phyloP scores from a whole-genome alignment of 2,797 vertebrate genomes.

The Poecilia wingei region DNA sequence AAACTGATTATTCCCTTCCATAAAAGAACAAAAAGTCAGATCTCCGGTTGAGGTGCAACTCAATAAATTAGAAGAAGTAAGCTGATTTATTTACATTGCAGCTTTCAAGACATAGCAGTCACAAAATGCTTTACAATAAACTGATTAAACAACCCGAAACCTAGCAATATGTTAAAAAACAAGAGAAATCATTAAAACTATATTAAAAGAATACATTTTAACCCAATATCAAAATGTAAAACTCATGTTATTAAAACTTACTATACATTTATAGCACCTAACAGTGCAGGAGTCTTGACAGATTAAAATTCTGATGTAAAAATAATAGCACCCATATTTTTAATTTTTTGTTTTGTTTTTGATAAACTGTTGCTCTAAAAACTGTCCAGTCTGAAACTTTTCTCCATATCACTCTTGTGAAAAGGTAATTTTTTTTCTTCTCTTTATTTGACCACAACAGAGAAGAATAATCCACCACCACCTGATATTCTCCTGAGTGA shows the following conservation, averaged over 20 bases:
- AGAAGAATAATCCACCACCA: not conserved
- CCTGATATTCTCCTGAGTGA: conserved; percentile 33
- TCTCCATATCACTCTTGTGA: not conserved
- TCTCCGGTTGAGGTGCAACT: not conserved
- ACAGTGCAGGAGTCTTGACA: too few species aligned
- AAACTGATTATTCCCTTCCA: not conserved
- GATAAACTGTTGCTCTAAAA: not conserved
- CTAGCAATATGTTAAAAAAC: not conserved
- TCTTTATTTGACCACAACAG: not conserved
- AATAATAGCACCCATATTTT: not conserved
- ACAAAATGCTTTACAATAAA: not conserved
- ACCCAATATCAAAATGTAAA: not conserved
- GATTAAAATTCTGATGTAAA: too few species aligned
- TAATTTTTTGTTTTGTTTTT: not conserved
- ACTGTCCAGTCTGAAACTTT: not conserved
- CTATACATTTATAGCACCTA: not conserved
- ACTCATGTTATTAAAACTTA: not conserved
- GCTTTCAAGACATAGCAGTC: not conserved
- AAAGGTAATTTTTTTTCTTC: not conserved
- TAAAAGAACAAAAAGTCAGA: not conserved
- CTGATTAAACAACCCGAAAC: not conserved
- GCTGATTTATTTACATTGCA: not conserved
- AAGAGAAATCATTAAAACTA: not conserved
- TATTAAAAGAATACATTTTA: not conserved
- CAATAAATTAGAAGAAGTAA: not conserved